phyloP scores from a whole-genome alignment of 2,797 vertebrate species.

The Fistularia tabacaria region DNA sequence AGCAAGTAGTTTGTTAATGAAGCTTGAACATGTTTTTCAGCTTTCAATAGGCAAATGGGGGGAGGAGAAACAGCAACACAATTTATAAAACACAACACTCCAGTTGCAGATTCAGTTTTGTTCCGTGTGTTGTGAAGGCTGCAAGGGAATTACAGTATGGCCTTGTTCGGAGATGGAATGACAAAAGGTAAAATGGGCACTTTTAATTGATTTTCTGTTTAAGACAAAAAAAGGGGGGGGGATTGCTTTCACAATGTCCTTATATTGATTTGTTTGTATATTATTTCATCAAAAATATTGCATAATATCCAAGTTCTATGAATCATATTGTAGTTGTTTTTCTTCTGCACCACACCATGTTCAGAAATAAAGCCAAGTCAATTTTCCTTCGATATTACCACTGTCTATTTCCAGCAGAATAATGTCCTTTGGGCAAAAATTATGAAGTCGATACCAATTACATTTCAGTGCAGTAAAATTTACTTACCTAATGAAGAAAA shows the following conservation, averaged over 20 bases:
- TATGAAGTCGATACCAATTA: constrained; percentile 68
- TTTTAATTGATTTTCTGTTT: too few species aligned
- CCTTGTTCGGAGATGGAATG: too few species aligned
- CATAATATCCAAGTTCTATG: constrained; percentile 6
- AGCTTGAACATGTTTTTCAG: too few species aligned
- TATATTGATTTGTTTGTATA: constrained; percentile 32
- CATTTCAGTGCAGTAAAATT: constrained; percentile 50
- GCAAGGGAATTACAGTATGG: too few species aligned
- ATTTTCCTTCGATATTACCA: constrained; percentile 19
- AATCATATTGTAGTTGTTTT: constrained; percentile 34
- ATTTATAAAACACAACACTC: too few species aligned
- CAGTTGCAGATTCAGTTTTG: too few species aligned
- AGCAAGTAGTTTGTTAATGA: too few species aligned
- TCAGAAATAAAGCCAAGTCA: constrained; percentile 29
- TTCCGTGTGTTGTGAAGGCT: too few species aligned
- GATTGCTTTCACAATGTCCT: constrained; percentile 2
- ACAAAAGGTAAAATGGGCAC: too few species aligned
- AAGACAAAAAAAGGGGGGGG: constrained; percentile 4
- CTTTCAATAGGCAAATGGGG: too few species aligned
- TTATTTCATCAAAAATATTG: constrained; percentile 32
- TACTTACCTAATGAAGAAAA: constrained; percentile 68
- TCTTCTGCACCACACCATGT: constrained; percentile 20
- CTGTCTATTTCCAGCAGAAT: constrained; percentile 21
- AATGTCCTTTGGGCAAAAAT: constrained; percentile 58
- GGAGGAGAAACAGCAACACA: too few species aligned